These are phyloP conservation scores for Megaleporinus macrocephalus DNA, from an alignment of 2,113 vertebrate species.

Conservation along the genomic window DNA sequence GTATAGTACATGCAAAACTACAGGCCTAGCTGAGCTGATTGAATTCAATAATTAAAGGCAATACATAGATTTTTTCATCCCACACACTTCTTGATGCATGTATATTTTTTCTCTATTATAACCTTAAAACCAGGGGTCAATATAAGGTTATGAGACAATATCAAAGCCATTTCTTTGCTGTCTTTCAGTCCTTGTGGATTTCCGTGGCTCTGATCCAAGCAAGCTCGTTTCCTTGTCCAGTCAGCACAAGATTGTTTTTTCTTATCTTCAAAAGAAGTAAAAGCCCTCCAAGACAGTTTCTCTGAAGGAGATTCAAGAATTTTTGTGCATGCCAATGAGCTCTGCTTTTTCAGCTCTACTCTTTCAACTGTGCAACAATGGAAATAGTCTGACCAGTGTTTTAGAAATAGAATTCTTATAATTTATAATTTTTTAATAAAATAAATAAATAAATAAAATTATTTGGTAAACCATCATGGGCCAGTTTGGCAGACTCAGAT, in stretches of 20 bases:
- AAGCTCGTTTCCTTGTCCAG: slow-evolving; percentile 23
- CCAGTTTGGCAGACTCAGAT: too few relatives aligned
- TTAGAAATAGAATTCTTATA: background rate
- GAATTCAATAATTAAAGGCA: background rate
- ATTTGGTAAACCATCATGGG: background rate
- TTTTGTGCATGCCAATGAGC: slow-evolving; percentile 11
- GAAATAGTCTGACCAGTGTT: background rate
- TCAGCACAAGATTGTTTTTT: slow-evolving; percentile 35
- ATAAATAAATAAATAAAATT: background rate
- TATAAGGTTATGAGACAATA: background rate
- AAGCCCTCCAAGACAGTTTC: slow-evolving; percentile 12
- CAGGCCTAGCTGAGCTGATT: background rate
- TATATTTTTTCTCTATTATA: background rate
- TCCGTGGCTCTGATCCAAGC: slow-evolving; percentile 39
- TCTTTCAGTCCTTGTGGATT: slow-evolving; percentile 26
- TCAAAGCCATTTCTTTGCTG: slow-evolving; percentile 33
- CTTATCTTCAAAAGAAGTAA: slow-evolving; percentile 41
- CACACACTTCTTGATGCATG: background rate
- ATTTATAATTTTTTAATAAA: background rate
- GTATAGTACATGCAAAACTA: background rate
- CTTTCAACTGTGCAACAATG: background rate
- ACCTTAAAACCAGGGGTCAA: background rate
- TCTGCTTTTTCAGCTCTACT: background rate
- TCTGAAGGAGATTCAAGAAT: slow-evolving; percentile 31
- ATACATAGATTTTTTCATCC: background rate